phyloP scores from a whole-genome alignment of 2,888 invertebrate species.

The Drosophila monieri region DNA sequence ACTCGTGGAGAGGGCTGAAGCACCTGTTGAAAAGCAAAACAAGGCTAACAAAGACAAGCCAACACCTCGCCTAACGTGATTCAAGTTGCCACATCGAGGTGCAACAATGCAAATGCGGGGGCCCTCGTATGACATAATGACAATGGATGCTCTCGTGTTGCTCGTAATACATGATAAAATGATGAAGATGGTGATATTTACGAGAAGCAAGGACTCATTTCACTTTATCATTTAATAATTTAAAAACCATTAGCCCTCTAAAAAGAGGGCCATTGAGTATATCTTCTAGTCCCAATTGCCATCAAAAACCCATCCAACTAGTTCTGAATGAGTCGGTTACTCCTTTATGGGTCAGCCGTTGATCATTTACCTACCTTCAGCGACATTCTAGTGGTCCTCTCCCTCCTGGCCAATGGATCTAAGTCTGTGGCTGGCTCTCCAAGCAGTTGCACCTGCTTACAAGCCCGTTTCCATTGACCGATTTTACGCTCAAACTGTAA shows the following conservation, averaged over 20 bases:
- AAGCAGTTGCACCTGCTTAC: constrained; percentile 66
- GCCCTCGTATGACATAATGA: constrained; percentile 49
- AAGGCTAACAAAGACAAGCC: constrained; percentile 21
- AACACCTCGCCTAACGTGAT: constrained; percentile 45
- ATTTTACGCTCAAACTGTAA: constrained; percentile 64
- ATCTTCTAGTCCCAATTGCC: too few species aligned
- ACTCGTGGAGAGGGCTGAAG: constrained; percentile 19
- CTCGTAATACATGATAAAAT: constrained; percentile 11
- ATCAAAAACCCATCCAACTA: constrained; percentile 11
- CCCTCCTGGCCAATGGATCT: constrained; percentile 21
- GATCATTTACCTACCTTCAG: constrained; percentile 67
- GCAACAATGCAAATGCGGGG: constrained; percentile 50
- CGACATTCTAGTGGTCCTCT: constrained; percentile 59
- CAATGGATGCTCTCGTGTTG: constrained; percentile 28
- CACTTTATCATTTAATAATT: too few species aligned
- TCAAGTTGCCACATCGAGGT: constrained; percentile 44
- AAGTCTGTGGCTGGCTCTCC: constrained; percentile 14
- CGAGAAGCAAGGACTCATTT: constrained; percentile 22
- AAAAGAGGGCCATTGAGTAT: too few species aligned
- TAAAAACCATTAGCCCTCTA: too few species aligned
- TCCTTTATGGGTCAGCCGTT: constrained; percentile 51
- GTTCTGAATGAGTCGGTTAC: constrained; percentile 25
- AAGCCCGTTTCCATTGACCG: constrained; percentile 75
- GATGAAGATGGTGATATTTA: constrained; percentile 38
- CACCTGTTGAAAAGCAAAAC: constrained; percentile 40